Conservation (phyloP, 1,140 invertebrate genomes). For the Drosophila orosa region DNA sequence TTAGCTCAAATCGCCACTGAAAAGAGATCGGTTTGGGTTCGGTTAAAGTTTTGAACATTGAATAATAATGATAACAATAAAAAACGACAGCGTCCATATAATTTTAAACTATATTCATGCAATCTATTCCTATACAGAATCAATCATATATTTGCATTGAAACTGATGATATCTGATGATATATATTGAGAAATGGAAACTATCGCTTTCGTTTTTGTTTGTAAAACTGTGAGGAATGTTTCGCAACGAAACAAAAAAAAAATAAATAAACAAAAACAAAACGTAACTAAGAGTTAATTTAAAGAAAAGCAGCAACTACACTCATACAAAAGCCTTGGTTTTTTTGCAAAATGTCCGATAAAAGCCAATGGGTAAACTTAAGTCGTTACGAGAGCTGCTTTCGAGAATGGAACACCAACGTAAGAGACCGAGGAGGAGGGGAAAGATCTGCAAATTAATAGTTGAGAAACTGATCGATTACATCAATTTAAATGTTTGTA, state of each 20-base stretch:
- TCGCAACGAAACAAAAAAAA: constrained; percentile 80
- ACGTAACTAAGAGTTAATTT: constrained; percentile 53
- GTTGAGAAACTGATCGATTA: constrained; percentile 38
- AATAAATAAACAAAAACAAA: constrained; percentile 55
- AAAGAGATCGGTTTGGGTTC: constrained; percentile 26
- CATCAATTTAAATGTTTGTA: constrained; percentile 54
- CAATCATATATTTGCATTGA: constrained; percentile 68
- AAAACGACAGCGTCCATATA: constrained; percentile 59
- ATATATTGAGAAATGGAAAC: constrained; percentile 39
- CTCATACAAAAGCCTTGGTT: constrained; percentile 58
- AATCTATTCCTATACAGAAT: constrained; percentile 70
- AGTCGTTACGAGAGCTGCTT: constrained; percentile 50
- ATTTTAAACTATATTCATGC: constrained; percentile 58
- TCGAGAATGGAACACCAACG: constrained; percentile 33
- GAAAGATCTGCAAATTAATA: constrained; percentile 39
- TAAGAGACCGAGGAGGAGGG: constrained; percentile 9
- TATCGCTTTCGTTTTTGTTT: constrained; percentile 53
- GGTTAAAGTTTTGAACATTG: constrained; percentile 42
- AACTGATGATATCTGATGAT: constrained; percentile 33
- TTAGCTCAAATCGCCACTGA: constrained; percentile 7
- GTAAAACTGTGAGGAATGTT: constrained; percentile 82
- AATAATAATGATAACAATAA: constrained; percentile 10
- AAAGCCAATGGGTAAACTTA: constrained; percentile 50
- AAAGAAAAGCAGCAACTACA: constrained; percentile 52
- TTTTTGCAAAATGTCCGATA: constrained; percentile 55